Evolutionary conservation across 2,797 vertebrate species (phyloP).

Genomic region (Petrocephalus schoutedeni): DNA sequence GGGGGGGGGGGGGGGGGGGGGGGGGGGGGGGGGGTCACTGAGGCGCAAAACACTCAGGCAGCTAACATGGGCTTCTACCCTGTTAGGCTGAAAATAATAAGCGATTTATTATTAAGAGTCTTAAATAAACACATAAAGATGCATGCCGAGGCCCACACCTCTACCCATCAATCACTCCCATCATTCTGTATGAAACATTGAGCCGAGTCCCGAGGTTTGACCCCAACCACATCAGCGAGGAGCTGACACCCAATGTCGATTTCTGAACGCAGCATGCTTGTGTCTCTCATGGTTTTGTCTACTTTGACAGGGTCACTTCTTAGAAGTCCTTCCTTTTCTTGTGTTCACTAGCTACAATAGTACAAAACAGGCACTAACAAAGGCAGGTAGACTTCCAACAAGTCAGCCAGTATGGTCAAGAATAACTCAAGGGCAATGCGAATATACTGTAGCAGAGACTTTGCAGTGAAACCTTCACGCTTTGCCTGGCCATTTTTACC

Average conservation of each 20-base stretch:
- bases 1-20: too few species aligned
- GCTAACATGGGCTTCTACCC: not conserved
- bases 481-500: not conserved
- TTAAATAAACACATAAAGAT: not conserved
- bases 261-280: not conserved
- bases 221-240: not conserved
- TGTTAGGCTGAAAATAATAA: not conserved
- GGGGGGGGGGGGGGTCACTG: too few species aligned
- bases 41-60: not conserved
- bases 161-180: not conserved
- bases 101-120: not conserved
- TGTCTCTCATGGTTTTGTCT: not conserved
- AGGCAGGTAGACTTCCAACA: not conserved
- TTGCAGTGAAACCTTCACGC: not conserved
- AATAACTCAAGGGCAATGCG: not conserved
- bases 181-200: not conserved
- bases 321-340: not conserved
- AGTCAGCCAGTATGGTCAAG: not conserved
- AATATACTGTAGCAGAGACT: not conserved
- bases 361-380: not conserved
- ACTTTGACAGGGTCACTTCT: not conserved
- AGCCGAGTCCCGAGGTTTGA: not conserved
- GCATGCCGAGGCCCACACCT: not conserved
- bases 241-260: not conserved
- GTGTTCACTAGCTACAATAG: not conserved